Base-by-base conservation (phyloP, 2,888 invertebrate genomes). In the Watsonalla cultraria region DNA sequence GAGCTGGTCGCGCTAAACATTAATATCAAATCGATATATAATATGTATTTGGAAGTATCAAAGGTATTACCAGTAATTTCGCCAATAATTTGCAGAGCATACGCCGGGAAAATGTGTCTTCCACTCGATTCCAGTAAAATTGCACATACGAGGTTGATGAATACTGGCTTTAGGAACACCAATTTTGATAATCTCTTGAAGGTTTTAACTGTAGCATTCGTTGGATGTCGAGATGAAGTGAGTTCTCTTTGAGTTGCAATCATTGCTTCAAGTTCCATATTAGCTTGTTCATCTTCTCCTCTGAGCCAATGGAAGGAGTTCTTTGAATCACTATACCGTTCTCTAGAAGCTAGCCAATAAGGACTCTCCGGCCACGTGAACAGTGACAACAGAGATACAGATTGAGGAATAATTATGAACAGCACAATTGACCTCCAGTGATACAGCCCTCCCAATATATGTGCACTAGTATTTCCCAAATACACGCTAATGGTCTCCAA, bases 391-490 rank as follows among this genome's bases (percentile, higher is more conserved):
- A 24, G 61, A 37, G 0, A 54, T 54, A 39, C 60, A 67, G 0
- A 64, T 0, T 0, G 68, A 62, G 14, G 59, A 49, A 7, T 60
- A 33, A 7, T 68, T 54, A 0, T 70, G 70, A 0, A 71, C 42
- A 5, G 11, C 0, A 11, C 11, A 11, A 42, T 42, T 5, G 11
- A 11, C 5, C 11, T 77, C 76, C 77, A 77, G 45, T 70, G 58
- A 14, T 61, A 66, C 49, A 72, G 72, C 2, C 74, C 74, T 6
- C 78, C 78, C 37, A 72, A 68, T 0, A 65, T 62, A 51, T 77
- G 78, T 4, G 78, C 65, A 1, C 69, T 58, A 70, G 72, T 76
- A 5, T 72, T 53, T n/a, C 76, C 77, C 60, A 68, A 72, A 47
- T 66, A 72, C 33, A 70, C 65, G 11, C 64, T 66, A 0, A 73